Base-by-base conservation (phyloP, 2,113 vertebrate genomes). In the Dunckerocampus dactyliophorus region DNA sequence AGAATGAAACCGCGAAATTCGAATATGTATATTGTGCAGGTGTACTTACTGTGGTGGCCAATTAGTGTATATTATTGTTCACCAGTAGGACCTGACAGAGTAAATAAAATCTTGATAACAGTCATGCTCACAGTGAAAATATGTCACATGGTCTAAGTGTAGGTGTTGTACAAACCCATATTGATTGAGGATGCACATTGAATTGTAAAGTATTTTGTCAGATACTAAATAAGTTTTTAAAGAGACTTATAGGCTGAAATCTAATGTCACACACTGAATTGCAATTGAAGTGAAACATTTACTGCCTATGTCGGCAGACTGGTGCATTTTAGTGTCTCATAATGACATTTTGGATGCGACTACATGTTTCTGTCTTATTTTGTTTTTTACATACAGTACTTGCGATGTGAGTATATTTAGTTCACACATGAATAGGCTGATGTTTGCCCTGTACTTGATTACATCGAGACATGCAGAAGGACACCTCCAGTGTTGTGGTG, bases 401-500 rank as follows among this genome's bases (percentile, higher is more conserved):
- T n/a, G 55, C 62, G 42, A 65, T 12, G 37, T 39, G 11, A 15
- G 24, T 24, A 28, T 70, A 4, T 59, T 28, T 14, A 13, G 1
- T 24, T 19, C 17, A 22, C 21, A 60, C 64, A 39, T 39, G 37
- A 6, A 10, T 22, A 22, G 20, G 21, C 2, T 6, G 8, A 51
- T 55, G 45, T 28, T 1, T 62, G 6, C 19, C n/a, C 19, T n/a
- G 2, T 13, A 57, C 14, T 47, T 66, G 54, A 58, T 13, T 50
- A 9, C 43, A 4, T 56, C 13, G 9, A 61, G 28, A 39, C 17
- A 15, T 45, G 45, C 19, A 71, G 64, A 69, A 49, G 16, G n/a
- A 67, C 68, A 31, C 64, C 64, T 42, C 47, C 21, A 43, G 8
- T 69, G 62, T 69, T 69, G 28, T 77, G 59, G 63, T 66, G 59